Evolutionary conservation across 2,113 vertebrate species (phyloP).

Genomic region (Antechinus stuartii): DNA sequence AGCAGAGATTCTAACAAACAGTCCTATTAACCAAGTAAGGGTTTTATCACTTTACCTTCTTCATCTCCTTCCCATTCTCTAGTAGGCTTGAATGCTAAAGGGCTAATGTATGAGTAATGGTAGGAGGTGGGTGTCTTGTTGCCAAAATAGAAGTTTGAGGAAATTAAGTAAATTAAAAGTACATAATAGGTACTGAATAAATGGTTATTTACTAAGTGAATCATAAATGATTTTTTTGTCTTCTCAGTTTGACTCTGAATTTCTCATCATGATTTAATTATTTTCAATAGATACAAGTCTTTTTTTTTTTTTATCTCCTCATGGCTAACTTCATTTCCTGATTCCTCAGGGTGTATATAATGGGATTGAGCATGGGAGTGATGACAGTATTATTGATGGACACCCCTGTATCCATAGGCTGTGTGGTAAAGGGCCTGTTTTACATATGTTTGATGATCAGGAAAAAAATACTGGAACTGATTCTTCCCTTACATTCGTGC

Average conservation of each 20-base stretch:
- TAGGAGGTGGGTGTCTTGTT: neutral
- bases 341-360: constrained; percentile 75
- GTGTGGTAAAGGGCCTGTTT: constrained; percentile 54
- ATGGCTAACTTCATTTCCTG: constrained; percentile 73
- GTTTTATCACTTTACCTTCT: neutral
- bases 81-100: neutral
- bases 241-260: neutral
- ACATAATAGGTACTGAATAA: neutral
- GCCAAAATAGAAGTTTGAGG: neutral
- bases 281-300: constrained; percentile 41
- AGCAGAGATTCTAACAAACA: neutral
- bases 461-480: neutral
- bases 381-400: constrained; percentile 69
- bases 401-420: constrained; percentile 69
- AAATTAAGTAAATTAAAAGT: neutral
- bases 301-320: constrained; percentile 52
- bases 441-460: constrained; percentile 15
- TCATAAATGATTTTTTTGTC: neutral
- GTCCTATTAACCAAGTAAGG: neutral
- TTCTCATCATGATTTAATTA: constrained; percentile 37
- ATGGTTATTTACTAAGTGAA: neutral
- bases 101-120: neutral
- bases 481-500: neutral
- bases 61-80: neutral
- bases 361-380: constrained; percentile 72